Conservation (phyloP, 2,888 invertebrate species). For the Polymixis flavicincta region DNA sequence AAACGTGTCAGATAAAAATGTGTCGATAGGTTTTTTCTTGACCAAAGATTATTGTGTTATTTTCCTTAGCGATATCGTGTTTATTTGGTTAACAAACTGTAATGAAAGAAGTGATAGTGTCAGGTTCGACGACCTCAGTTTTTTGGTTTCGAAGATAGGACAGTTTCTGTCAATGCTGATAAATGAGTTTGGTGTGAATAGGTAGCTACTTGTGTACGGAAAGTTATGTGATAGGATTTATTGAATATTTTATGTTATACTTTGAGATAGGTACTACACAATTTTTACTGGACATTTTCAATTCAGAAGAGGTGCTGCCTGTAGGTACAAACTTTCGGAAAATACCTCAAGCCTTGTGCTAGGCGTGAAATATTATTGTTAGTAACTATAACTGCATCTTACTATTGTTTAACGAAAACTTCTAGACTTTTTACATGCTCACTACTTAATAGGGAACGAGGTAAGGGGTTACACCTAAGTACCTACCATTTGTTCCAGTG, state of each 20-base stretch:
- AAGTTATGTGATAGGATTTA: conserved; percentile 36
- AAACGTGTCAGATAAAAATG: conserved; percentile 83
- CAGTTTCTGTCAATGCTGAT: conserved; percentile 59
- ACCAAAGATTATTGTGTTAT: conserved; percentile 82
- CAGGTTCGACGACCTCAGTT: conserved; percentile 74
- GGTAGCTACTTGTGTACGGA: conserved; percentile 56
- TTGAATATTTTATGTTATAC: conserved; percentile 2
- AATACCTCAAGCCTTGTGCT: background rate
- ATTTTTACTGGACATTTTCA: background rate
- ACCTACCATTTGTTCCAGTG: too few relatives aligned
- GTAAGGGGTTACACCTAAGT: too few relatives aligned
- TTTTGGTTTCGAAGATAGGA: conserved; percentile 66
- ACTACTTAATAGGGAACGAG: too few relatives aligned
- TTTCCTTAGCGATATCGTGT: conserved; percentile 85
- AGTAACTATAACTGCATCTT: background rate
- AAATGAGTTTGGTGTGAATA: conserved; percentile 58
- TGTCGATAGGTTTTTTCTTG: conserved; percentile 78
- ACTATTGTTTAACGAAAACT: background rate
- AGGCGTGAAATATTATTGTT: background rate
- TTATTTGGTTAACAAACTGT: conserved; percentile 84
- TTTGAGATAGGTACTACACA: background rate
- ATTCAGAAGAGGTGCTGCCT: background rate
- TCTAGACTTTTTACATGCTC: too few relatives aligned
- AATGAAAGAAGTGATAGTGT: conserved; percentile 86
- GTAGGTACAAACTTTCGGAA: background rate